Conservation (phyloP, 2,113 vertebrate species). For the Hepsetus odoe region DNA sequence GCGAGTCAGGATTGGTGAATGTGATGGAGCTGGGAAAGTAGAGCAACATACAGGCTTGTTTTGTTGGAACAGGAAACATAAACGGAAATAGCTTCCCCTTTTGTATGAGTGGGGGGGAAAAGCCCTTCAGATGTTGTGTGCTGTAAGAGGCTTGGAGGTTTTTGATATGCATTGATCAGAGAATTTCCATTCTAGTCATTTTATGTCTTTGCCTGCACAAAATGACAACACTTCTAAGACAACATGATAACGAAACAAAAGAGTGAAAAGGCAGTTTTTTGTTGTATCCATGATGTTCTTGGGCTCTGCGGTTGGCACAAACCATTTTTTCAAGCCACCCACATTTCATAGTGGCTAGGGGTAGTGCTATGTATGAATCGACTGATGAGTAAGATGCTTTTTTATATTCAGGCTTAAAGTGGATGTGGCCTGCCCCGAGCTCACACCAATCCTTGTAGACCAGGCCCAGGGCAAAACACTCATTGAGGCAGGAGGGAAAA, state of each 20-base stretch:
- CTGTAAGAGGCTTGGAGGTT: constrained; percentile 15
- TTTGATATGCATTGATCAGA: constrained; percentile 28
- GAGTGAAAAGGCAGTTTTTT: background rate
- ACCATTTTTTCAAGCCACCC: background rate
- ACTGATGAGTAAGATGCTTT: background rate
- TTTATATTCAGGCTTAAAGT: background rate
- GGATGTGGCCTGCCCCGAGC: background rate
- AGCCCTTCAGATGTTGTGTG: background rate
- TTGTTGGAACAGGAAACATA: background rate
- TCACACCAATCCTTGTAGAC: background rate
- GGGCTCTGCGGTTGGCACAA: too few species aligned
- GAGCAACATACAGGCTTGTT: background rate
- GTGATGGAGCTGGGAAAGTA: constrained; percentile 9
- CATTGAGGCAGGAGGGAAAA: background rate
- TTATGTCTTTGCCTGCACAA: constrained; percentile 18
- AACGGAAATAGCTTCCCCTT: background rate
- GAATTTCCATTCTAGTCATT: constrained; percentile 4
- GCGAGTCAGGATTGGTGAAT: background rate
- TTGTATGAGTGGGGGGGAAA: background rate
- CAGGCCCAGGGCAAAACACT: background rate
- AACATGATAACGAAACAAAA: background rate
- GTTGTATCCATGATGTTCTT: background rate
- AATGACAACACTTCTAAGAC: constrained; percentile 22
- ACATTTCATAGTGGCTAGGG: background rate
- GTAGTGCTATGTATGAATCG: background rate